Conservation (phyloP, 2,113 vertebrate genomes). For the Pterophyllum scalare region DNA sequence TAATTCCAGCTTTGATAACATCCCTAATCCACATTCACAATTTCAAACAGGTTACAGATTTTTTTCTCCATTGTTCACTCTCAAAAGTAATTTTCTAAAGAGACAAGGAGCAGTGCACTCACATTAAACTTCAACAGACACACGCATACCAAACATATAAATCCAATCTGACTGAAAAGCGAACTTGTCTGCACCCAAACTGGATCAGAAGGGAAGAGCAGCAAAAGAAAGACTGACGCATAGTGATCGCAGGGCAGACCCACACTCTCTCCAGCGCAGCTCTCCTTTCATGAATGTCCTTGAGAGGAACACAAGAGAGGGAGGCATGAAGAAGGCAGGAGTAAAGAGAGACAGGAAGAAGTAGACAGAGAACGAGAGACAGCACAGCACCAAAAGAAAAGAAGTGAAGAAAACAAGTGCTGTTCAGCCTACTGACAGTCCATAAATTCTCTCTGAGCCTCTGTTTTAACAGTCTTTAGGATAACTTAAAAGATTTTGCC, state of each 20-base stretch:
- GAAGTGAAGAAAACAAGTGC: slow-evolving; percentile 24
- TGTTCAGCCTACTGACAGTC: slow-evolving; percentile 84
- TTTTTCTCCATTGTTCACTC: slow-evolving; percentile 31
- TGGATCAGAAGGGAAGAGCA: slow-evolving; percentile 67
- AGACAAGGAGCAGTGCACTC: slow-evolving; percentile 22
- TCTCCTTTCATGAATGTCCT: slow-evolving; percentile 86
- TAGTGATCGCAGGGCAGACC: slow-evolving; percentile 59
- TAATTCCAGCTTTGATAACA: background rate
- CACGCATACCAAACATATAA: slow-evolving; percentile 47
- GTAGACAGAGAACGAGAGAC: slow-evolving; percentile 56
- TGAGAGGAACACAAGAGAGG: slow-evolving; percentile 85
- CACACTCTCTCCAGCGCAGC: slow-evolving; percentile 55
- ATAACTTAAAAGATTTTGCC: slow-evolving; percentile 90
- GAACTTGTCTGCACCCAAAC: slow-evolving; percentile 67
- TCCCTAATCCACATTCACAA: background rate
- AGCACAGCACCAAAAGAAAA: slow-evolving; percentile 23
- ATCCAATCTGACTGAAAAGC: slow-evolving; percentile 69
- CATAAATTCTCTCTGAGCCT: slow-evolving; percentile 87
- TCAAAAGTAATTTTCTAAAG: slow-evolving; percentile 48
- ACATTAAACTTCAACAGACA: slow-evolving; percentile 38
- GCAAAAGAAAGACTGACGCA: slow-evolving; percentile 66
- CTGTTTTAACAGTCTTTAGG: slow-evolving; percentile 57
- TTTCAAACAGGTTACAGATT: slow-evolving; percentile 18
- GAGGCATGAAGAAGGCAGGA: slow-evolving; percentile 55
- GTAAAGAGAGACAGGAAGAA: slow-evolving; percentile 50